Evolutionary conservation across 2,888 invertebrate species (phyloP).

Genomic region (Myopa testacea): DNA sequence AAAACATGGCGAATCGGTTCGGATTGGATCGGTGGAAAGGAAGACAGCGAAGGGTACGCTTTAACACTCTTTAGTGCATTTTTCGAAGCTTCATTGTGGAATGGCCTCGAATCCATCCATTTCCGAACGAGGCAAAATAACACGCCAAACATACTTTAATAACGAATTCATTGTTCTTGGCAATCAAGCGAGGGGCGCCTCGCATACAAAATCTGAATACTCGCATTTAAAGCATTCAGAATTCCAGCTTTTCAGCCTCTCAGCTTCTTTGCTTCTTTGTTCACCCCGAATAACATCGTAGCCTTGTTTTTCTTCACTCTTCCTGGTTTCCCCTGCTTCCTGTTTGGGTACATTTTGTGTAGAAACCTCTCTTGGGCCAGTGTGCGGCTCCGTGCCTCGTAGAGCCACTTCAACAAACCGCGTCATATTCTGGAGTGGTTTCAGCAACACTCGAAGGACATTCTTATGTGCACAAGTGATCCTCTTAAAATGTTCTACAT

Average conservation of each 20-base stretch:
- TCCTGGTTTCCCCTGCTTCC: neutral
- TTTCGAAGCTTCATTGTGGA: neutral
- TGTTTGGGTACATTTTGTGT: neutral
- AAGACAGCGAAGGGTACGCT: neutral
- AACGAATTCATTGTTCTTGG: neutral
- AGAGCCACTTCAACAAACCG: slow-evolving; percentile 63
- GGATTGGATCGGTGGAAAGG: neutral
- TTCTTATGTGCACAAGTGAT: slow-evolving; percentile 32
- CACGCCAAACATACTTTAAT: neutral
- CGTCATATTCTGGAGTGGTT: slow-evolving; percentile 66
- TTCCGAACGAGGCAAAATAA: neutral
- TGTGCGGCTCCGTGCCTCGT: slow-evolving; percentile 10
- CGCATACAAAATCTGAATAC: neutral
- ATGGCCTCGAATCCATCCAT: neutral
- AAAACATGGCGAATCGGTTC: neutral
- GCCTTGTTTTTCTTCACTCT: neutral
- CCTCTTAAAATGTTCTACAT: slow-evolving; percentile 37
- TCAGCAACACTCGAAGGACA: slow-evolving; percentile 66
- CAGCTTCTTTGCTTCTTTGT: slow-evolving; percentile 2
- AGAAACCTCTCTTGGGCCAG: neutral
- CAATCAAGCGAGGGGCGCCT: neutral
- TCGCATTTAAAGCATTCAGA: too few species aligned
- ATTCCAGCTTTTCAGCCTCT: neutral
- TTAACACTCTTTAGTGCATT: neutral
- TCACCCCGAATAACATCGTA: neutral